phyloP scores from a whole-genome alignment of 1,140 invertebrate species.

The Pseudomyrmex gracilis region DNA sequence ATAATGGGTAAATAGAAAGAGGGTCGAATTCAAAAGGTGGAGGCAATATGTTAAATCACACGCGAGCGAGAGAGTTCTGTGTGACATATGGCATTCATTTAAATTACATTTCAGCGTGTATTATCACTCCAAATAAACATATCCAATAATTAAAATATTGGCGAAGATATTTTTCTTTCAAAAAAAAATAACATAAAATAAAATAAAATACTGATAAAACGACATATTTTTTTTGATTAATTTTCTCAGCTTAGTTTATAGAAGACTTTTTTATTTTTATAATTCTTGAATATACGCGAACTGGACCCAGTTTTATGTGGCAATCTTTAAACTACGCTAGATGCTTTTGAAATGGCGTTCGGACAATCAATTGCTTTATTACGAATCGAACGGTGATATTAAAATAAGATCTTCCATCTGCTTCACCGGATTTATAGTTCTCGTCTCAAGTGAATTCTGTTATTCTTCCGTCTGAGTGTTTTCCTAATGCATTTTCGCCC shows the following conservation, averaged over 20 bases:
- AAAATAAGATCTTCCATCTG: conserved; percentile 41
- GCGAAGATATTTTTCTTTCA: no score
- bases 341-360: conserved; percentile 2
- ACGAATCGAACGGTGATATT: conserved; percentile 28
- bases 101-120: background rate
- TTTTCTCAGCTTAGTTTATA: background rate
- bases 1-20: conserved; percentile 25
- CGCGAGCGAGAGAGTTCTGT: conserved; percentile 11
- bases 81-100: background rate
- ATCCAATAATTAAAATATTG: no score
- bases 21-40: conserved; percentile 6
- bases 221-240: background rate
- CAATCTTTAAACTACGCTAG: background rate
- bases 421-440: background rate
- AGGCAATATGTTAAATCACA: conserved; percentile 29
- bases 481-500: conserved; percentile 24
- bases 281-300: background rate
- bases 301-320: background rate
- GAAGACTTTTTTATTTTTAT: background rate
- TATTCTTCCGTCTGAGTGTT: conserved; percentile 26
- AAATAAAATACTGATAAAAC: background rate
- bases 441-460: background rate
- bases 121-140: background rate
- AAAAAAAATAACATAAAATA: background rate
- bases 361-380: conserved; percentile 24